These are phyloP conservation scores for Urosaurus nigricauda DNA, from an alignment of 2,797 vertebrate species.

Conservation along the genomic window DNA sequence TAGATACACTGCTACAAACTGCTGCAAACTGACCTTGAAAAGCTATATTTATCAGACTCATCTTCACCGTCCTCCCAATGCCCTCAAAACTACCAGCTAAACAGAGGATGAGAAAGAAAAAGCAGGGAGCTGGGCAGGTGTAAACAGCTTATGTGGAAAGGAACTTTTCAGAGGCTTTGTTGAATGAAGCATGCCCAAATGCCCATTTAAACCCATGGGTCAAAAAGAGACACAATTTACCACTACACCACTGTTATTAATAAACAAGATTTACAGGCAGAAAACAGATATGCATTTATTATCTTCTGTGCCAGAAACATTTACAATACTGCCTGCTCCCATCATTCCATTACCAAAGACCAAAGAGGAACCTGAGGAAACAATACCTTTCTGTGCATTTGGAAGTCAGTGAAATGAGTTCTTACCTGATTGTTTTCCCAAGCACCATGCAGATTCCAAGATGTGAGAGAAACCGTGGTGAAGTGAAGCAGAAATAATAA, in stretches of 20 bases:
- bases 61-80: too few relatives aligned
- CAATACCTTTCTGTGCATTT: not conserved
- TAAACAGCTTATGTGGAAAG: too few relatives aligned
- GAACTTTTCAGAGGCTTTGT: too few relatives aligned
- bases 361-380: not conserved
- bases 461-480: slow-evolving; percentile 34
- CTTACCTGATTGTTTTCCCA: not conserved
- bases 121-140: too few relatives aligned
- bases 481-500: slow-evolving; percentile 33
- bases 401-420: not conserved
- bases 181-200: too few relatives aligned
- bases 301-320: not conserved
- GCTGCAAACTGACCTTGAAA: too few relatives aligned
- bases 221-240: not conserved
- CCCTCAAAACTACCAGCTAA: too few relatives aligned
- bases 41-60: too few relatives aligned
- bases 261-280: not conserved
- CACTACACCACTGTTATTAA: not conserved
- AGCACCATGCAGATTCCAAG: not conserved
- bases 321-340: too few relatives aligned
- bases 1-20: too few relatives aligned
- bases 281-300: not conserved
- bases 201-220: not conserved
- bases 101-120: too few relatives aligned
- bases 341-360: not conserved